Evolutionary conservation across 2,888 invertebrate species (phyloP).

Genomic region (Trachelus tabidus): DNA sequence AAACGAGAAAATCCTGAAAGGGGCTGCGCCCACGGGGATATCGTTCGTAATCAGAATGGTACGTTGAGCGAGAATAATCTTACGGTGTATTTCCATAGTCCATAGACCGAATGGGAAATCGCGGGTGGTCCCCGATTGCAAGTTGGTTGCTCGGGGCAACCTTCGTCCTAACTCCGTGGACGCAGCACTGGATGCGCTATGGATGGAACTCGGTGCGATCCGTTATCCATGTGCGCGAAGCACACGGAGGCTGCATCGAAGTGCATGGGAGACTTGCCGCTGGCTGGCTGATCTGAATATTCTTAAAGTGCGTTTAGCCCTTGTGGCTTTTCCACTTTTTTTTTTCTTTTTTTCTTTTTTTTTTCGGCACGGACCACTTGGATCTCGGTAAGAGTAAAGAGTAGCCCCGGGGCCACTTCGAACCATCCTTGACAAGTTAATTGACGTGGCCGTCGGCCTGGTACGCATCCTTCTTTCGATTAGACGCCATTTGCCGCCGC

Average conservation of each 20-base stretch:
- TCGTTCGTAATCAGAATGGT: background rate
- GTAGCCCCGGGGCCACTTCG: conserved; percentile 1
- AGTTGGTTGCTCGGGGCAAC: background rate
- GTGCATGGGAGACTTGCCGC: no score
- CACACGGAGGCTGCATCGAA: no score
- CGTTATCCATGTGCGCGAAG: background rate
- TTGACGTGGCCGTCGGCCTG: conserved; percentile 16
- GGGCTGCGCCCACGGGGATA: background rate
- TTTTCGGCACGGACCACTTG: background rate
- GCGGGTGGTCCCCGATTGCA: background rate
- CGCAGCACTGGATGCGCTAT: background rate
- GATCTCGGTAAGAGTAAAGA: background rate
- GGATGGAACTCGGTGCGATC: background rate
- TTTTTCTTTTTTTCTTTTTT: background rate
- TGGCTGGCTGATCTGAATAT: background rate
- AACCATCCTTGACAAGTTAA: conserved; percentile 18
- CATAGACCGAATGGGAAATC: background rate
- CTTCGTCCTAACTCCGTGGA: background rate
- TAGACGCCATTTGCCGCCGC: conserved; percentile 12
- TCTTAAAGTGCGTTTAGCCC: background rate
- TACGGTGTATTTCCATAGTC: background rate
- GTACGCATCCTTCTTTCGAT: conserved; percentile 16
- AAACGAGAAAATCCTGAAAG: background rate
- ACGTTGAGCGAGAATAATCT: background rate
- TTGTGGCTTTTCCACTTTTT: background rate